Evolutionary conservation across 1,140 invertebrate genomes (phyloP).

Genomic region (Hestina assimilis): DNA sequence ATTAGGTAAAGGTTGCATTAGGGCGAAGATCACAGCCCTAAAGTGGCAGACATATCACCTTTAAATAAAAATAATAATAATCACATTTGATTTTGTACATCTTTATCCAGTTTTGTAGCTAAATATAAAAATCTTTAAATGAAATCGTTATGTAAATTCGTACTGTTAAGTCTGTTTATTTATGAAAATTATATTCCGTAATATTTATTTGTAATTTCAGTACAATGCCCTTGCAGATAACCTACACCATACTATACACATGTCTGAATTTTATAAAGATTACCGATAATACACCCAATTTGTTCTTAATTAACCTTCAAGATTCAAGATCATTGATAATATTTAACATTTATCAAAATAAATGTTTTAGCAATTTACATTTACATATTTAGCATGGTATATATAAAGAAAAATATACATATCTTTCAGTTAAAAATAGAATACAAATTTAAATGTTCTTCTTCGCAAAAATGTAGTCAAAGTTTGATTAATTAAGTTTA

Average conservation of each 20-base stretch:
- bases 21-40: slow-evolving; percentile 44
- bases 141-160: too few relatives aligned
- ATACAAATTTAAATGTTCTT: too few relatives aligned
- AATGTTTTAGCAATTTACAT: too few relatives aligned
- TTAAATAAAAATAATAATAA: slow-evolving; percentile 1
- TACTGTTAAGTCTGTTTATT: not conserved
- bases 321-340: slow-evolving; percentile 16
- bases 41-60: slow-evolving; percentile 51
- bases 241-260: slow-evolving; percentile 5
- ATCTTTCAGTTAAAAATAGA: too few relatives aligned
- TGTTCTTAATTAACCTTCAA: slow-evolving; percentile 31
- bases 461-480: too few relatives aligned
- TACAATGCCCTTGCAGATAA: slow-evolving; percentile 13
- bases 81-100: too few relatives aligned
- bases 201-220: not conserved
- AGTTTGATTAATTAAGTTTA: too few relatives aligned
- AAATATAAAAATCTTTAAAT: too few relatives aligned
- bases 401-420: too few relatives aligned
- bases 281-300: slow-evolving; percentile 22
- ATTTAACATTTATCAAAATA: not conserved
- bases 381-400: too few relatives aligned
- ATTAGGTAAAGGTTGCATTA: slow-evolving; percentile 43
- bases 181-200: not conserved
- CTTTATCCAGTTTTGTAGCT: too few relatives aligned
- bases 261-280: slow-evolving; percentile 13